These are phyloP conservation scores for Kryptolebias ocellatus DNA, from an alignment of 2,797 vertebrate genomes.

Conservation along the genomic window DNA sequence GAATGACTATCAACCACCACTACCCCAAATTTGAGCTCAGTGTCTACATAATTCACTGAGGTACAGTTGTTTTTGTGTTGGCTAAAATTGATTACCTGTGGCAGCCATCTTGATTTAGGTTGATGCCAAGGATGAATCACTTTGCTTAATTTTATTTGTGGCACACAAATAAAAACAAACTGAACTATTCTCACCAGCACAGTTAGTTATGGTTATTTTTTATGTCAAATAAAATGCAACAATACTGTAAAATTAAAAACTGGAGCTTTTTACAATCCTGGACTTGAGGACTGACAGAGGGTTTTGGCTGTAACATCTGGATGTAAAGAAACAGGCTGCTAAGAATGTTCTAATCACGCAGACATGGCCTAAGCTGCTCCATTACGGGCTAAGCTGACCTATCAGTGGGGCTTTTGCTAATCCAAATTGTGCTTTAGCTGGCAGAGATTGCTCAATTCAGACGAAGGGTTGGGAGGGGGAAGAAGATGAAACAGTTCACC, in stretches of 20 bases:
- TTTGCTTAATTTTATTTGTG: background rate
- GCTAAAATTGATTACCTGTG: no score
- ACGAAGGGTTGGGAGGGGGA: constrained; percentile 39
- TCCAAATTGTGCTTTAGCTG: constrained; percentile 84
- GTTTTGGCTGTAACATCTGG: constrained; percentile 78
- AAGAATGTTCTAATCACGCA: constrained; percentile 81
- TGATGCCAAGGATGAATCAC: no score
- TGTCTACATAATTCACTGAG: no score
- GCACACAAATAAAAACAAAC: constrained; percentile 12
- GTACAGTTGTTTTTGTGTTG: no score
- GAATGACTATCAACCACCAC: no score
- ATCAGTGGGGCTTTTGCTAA: constrained; percentile 82
- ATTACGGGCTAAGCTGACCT: constrained; percentile 85
- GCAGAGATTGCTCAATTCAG: constrained; percentile 79
- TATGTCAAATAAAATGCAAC: constrained; percentile 7
- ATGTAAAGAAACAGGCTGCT: constrained; percentile 73
- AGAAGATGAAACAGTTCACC: constrained; percentile 62
- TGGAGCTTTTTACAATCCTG: no score
- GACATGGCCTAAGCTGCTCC: constrained; percentile 83
- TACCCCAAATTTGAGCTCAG: no score
- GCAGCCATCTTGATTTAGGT: no score
- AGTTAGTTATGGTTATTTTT: constrained; percentile 7
- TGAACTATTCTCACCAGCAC: constrained; percentile 4
- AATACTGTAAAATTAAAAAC: constrained; percentile 66
- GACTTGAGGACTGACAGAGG: background rate